Conservation (phyloP, 2,113 vertebrate species). For the Rhinopithecus roxellana region DNA sequence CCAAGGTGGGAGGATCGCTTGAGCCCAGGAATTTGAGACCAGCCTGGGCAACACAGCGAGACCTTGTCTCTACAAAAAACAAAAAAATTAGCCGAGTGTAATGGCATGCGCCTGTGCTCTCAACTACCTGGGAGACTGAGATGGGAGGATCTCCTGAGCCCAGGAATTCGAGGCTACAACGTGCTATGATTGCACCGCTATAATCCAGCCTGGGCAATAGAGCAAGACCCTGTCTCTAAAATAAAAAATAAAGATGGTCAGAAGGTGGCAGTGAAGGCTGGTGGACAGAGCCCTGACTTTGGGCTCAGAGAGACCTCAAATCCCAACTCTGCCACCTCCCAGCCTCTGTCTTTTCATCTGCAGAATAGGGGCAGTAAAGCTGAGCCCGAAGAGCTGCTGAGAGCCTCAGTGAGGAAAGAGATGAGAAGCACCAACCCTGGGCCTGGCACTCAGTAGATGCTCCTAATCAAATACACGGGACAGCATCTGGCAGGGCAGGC, state of each 20-base stretch:
- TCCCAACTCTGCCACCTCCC: neutral
- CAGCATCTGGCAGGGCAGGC: neutral
- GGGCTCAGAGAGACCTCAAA: neutral
- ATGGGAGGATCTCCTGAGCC: too few relatives aligned
- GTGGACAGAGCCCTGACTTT: neutral
- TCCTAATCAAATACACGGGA: neutral
- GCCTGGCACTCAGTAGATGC: neutral
- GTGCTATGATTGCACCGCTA: too few relatives aligned
- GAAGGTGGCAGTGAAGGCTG: neutral
- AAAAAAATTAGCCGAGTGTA: too few relatives aligned
- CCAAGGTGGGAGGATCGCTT: too few relatives aligned
- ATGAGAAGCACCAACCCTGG: neutral
- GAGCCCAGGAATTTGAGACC: too few relatives aligned
- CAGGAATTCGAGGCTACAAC: too few relatives aligned
- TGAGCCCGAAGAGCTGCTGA: neutral
- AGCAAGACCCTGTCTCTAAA: too few relatives aligned
- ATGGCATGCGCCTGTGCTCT: too few relatives aligned
- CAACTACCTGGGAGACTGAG: too few relatives aligned
- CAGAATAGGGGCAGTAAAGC: neutral
- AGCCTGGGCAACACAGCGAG: too few relatives aligned
- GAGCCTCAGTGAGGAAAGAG: neutral
- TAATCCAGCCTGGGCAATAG: too few relatives aligned
- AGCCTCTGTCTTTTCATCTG: neutral
- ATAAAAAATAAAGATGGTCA: neutral
- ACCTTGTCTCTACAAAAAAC: too few relatives aligned